Evolutionary conservation across 1,140 invertebrate genomes (phyloP), one percentile per base, ranked within the genome.

Genomic region (Polypedilum vanderplanki): DNA sequence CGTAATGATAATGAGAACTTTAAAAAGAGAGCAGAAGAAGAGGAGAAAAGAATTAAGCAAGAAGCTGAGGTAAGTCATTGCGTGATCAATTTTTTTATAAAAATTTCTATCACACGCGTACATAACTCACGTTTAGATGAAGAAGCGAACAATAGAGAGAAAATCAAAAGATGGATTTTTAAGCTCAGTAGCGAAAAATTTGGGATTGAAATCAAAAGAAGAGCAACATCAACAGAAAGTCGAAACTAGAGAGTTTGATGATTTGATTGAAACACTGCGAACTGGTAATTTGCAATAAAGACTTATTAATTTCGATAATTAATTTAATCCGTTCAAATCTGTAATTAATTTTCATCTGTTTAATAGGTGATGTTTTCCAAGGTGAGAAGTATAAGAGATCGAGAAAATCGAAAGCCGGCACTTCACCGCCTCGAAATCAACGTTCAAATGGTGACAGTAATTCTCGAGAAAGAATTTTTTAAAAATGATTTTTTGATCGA

Each of bases 201-300:
- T 88, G 41, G 84, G 88, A 76, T 75, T 87, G 24, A 84, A 87
- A 85, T 78, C 83, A 84, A 84, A 87, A 84, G 78, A 86, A 85
- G 74, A 87, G 86, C 76, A 76, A 79, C 1, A 85, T 73, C 77
- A 79, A 20, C 81, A 81, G 24, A 33, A 33, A 33, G 24, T 33
- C 1, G 85, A 86, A 74, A 89, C 89, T 79, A 92, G 93, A 76
- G 97, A 99, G 85, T 99, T 99, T 84, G 97, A 99, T 81, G 96
- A 98, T 83, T 85, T 99, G 40, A 98, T 99, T 79, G 98, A 95
- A 2, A 97, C 97, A 0, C 83, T 99, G 17, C 85, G 96, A 79
- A 98, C 96, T 0, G 97, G 97, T 0, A 33, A 33, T 33, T 33
- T 33, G 24, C 24, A 33, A 33, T 33, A 33, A 33, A 33, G 24